Percentiles rank a stretch among this genome's conserved stretches.
Evolutionary conservation across 2,797 vertebrate genomes (phyloP).

Genomic region (Pteropus rufus): DNA sequence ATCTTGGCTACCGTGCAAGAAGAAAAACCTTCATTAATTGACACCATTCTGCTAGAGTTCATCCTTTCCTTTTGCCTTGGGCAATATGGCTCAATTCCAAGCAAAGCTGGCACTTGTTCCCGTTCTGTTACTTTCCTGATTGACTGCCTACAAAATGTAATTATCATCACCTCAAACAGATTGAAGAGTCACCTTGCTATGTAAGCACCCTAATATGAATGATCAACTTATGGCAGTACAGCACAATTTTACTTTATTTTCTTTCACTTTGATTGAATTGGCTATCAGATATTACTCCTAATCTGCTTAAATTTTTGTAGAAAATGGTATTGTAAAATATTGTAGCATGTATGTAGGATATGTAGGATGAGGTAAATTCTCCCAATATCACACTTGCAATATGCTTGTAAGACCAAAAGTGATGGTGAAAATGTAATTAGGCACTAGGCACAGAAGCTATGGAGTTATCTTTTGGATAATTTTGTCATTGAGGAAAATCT

Average conservation of each 20-base stretch:
- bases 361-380: not conserved
- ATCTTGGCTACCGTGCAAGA: not conserved
- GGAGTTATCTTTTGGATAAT: not conserved
- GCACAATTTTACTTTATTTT: not conserved
- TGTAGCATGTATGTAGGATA: not conserved
- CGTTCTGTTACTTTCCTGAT: not conserved
- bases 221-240: not conserved
- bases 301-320: not conserved
- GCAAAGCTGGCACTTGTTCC: not conserved
- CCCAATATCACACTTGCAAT: not conserved
- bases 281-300: not conserved
- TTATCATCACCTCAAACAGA: not conserved
- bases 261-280: not conserved
- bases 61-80: not conserved
- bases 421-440: not conserved
- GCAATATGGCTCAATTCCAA: not conserved
- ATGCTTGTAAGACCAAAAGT: not conserved
- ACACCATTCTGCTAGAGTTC: not conserved
- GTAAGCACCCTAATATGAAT: not conserved
- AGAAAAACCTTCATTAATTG: not conserved
- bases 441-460: not conserved
- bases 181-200: not conserved
- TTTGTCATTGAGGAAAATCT: not conserved
- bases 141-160: not conserved
- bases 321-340: slow-evolving; percentile 2